Conservation (phyloP, 2,797 vertebrate species). For the Triplophysa bombifrons region DNA sequence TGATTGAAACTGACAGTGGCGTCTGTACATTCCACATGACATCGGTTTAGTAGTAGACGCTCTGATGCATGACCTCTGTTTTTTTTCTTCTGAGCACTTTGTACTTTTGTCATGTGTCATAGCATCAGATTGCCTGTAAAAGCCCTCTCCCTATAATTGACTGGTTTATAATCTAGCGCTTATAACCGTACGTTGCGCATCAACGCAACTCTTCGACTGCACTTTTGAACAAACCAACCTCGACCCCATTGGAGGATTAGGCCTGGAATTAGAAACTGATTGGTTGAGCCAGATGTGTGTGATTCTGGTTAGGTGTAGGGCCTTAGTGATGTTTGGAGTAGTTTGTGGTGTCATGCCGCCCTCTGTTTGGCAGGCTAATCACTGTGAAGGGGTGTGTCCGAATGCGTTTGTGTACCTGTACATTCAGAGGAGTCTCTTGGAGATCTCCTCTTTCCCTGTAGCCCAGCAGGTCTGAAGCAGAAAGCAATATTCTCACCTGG, state of each 20-base stretch:
- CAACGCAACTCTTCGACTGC: neutral
- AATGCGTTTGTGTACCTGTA: constrained; percentile 46
- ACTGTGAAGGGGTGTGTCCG: constrained; percentile 72
- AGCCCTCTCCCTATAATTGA: neutral
- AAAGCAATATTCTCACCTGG: constrained; percentile 45
- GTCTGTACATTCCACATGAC: constrained; percentile 11
- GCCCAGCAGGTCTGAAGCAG: constrained; percentile 48
- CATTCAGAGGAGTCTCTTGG: constrained; percentile 17
- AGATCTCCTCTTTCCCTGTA: constrained; percentile 38
- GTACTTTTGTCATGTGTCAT: constrained; percentile 66
- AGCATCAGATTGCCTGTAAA: constrained; percentile 51
- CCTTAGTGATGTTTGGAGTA: constrained; percentile 28
- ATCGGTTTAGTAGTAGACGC: constrained; percentile 50
- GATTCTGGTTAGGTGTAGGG: neutral
- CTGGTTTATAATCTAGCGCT: neutral
- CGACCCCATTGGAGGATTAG: neutral
- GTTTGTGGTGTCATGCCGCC: constrained; percentile 18
- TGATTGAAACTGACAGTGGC: neutral
- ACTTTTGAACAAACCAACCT: constrained; percentile 1
- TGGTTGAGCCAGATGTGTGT: neutral
- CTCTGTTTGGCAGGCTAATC: constrained; percentile 62
- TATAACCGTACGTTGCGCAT: neutral
- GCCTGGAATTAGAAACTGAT: neutral
- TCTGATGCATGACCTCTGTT: constrained; percentile 58
- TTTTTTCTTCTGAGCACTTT: constrained; percentile 65